Evolutionary conservation across 2,797 vertebrate species (phyloP), one percentile per base, ranked within the genome.

Genomic region (Todus mexicanus): DNA sequence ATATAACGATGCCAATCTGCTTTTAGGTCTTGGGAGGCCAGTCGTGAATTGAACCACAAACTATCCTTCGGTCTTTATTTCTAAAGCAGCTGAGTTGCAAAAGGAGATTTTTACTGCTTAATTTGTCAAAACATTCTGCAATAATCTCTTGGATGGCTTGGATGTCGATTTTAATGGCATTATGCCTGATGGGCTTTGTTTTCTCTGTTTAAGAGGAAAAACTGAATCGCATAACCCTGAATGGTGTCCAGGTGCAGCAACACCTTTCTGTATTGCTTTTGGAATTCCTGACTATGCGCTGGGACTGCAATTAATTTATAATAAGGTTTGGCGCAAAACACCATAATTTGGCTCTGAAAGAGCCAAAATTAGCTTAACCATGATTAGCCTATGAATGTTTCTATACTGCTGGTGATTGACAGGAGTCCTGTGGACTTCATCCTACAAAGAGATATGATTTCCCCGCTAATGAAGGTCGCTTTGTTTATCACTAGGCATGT

Each of bases 371-470:
- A 94, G 84, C 89, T 91, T 86, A 83, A 87, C 79, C 79, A 89
- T 68, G 79, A 96, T 95, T 95, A 96, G 90, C 90, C 92, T 96
- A 94, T 95, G 95, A 94, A 96, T 95, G 81, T 95, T 96, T 78
- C 91, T 92, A 3, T 86, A 47, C 79, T 88, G 70, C 48, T 81
- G 21, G 63, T 88, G 84, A 95, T 86, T 96, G 95, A 96, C 84
- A 87, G 82, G 20, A 94, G 70, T 90, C 91, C 83, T 4, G 8
- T 33, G 63, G 93, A 94, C 83, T 70, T 91, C 4, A 1, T 84
- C 37, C 73, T 81, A 35, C 90, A 75, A 94, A 95, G 93, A 84
- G n/a, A 91, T 82, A 69, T 16, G 53, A 82, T 71, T 76, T 69
- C 66, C 50, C 70, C 19, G 15, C 90, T 90, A 93, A 93, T 90